These are phyloP conservation scores for Rhopilema esculentum DNA, from an alignment of 30 jellyfish, hydroid and myxozoan species.

Conservation along the genomic window DNA sequence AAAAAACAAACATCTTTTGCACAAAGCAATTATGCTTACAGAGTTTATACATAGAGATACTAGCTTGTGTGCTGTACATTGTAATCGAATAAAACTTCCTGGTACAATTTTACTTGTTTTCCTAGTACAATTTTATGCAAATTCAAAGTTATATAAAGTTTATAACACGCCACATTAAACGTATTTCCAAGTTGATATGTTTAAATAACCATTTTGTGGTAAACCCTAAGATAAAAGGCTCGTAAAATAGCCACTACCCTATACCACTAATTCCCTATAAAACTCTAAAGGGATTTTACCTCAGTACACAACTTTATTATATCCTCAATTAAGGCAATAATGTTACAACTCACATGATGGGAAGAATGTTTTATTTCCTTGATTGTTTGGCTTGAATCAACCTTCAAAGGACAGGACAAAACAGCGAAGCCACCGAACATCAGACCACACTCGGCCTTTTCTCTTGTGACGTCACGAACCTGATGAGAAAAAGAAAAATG, in stretches of 20 bases:
- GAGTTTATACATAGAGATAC: no score
- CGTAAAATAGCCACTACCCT: neutral
- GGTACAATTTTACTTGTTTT: no score
- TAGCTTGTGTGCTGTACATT: no score
- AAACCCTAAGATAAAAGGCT: neutral
- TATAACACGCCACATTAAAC: neutral
- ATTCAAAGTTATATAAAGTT: no score
- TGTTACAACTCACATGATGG: conserved; percentile 76
- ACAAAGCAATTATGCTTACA: no score
- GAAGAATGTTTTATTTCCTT: conserved; percentile 87
- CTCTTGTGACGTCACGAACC: conserved; percentile 96
- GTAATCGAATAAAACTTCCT: no score
- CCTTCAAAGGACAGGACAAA: conserved; percentile 90
- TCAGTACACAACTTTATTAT: neutral
- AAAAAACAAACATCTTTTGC: no score
- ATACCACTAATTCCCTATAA: neutral
- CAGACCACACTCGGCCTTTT: conserved; percentile 91
- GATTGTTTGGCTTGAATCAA: conserved; percentile 82
- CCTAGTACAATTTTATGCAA: no score
- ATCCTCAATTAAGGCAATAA: no score
- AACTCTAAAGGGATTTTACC: neutral
- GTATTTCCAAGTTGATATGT: neutral
- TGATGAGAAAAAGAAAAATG: neutral
- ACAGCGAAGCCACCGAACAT: conserved; percentile 97
- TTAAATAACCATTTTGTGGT: neutral